These are phyloP conservation scores for Microctonus aethiopoides DNA, from an alignment of 2,888 invertebrate species.

Conservation along the genomic window DNA sequence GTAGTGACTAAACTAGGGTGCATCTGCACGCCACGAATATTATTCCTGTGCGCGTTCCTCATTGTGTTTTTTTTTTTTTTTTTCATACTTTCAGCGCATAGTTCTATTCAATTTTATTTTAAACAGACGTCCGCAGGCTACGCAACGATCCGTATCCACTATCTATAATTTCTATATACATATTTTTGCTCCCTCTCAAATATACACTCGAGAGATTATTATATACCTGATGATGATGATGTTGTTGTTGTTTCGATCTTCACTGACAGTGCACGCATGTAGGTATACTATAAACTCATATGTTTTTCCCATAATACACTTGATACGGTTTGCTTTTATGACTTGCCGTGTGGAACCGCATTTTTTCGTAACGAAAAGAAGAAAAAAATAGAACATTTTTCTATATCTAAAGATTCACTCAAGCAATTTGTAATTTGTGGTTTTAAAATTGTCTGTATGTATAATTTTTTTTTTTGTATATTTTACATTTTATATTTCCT, in stretches of 20 bases:
- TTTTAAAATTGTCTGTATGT: no score
- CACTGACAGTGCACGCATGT: neutral
- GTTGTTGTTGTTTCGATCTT: neutral
- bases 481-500: no score
- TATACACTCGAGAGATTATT: neutral
- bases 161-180: conserved; percentile 21
- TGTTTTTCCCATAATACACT: no score
- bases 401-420: no score
- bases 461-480: no score
- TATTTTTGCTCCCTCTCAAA: conserved; percentile 4
- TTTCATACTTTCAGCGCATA: conserved; percentile 27
- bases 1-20: conserved; percentile 24
- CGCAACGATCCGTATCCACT: no score
- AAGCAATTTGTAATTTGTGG: no score
- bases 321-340: neutral
- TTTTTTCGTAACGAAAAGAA: no score
- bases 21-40: conserved; percentile 30
- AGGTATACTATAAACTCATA: no score
- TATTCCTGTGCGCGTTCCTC: conserved; percentile 13
- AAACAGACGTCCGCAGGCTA: conserved; percentile 22
- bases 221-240: conserved; percentile 7
- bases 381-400: no score
- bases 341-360: no score
- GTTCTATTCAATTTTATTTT: conserved; percentile 26
- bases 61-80: conserved; percentile 25